Conservation (phyloP, 2,113 vertebrate species). For the Prionailurus viverrinus region DNA sequence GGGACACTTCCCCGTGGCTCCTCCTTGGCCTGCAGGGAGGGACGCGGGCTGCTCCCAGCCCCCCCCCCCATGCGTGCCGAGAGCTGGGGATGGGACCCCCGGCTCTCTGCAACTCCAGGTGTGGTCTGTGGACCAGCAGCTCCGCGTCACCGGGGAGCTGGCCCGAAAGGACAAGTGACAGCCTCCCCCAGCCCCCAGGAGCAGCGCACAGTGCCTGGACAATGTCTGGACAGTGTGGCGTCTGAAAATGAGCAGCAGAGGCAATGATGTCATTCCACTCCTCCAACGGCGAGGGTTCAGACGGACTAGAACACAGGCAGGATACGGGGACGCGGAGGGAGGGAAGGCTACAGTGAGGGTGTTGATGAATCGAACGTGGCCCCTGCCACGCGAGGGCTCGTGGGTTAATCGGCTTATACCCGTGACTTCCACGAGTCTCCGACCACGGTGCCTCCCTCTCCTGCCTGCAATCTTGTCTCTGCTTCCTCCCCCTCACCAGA, state of each 20-base stretch:
- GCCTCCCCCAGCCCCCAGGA: too few relatives aligned
- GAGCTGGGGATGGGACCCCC: not conserved
- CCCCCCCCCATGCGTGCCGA: not conserved
- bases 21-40: not conserved
- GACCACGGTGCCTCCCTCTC: too few relatives aligned
- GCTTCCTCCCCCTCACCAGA: not conserved
- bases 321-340: rapidly evolving
- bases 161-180: too few relatives aligned
- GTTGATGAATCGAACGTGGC: rapidly evolving
- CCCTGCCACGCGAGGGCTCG: rapidly evolving
- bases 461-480: rapidly evolving
- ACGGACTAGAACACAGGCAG: rapidly evolving
- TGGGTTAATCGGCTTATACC: not conserved
- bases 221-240: rapidly evolving
- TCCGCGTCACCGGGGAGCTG: rapidly evolving
- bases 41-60: not conserved
- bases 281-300: rapidly evolving
- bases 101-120: not conserved
- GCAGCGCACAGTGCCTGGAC: rapidly evolving
- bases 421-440: not conserved
- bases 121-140: not conserved
- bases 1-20: not conserved
- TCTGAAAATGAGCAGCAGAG: not conserved
- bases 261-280: rapidly evolving
- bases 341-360: rapidly evolving